A percentile compares a stretch with the other conserved stretches of the same genome.
These are phyloP conservation scores for Scomberomorus guttatus DNA, from an alignment of 2,797 vertebrate genomes.

Conservation along the genomic window DNA sequence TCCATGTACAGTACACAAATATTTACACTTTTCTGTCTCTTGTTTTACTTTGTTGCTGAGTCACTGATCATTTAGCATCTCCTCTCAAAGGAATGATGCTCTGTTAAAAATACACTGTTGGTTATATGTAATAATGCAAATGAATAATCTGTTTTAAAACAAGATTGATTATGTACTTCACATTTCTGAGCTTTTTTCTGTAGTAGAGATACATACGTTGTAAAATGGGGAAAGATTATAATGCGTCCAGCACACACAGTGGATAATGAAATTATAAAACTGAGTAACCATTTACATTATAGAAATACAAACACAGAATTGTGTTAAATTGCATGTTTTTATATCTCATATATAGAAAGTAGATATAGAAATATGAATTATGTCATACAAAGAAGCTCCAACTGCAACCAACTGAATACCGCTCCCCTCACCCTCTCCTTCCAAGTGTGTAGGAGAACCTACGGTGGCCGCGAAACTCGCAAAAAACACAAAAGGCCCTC, in stretches of 20 bases:
- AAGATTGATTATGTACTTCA: too few species aligned
- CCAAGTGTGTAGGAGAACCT: too few species aligned
- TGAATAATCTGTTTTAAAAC: neutral
- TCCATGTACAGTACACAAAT: neutral
- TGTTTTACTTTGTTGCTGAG: neutral
- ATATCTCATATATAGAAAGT: neutral
- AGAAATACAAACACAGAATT: neutral
- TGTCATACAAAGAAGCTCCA: neutral
- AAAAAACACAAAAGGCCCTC: too few species aligned
- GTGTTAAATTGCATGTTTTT: neutral
- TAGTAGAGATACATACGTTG: neutral
- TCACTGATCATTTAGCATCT: neutral
- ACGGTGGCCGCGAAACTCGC: too few species aligned
- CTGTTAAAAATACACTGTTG: neutral
- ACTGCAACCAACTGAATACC: too few species aligned
- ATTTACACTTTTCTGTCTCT: neutral
- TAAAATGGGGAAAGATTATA: neutral
- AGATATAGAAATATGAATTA: neutral
- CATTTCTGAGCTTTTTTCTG: too few species aligned
- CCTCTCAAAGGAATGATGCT: neutral
- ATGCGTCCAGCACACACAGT: neutral
- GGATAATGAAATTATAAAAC: neutral
- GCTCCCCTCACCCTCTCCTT: too few species aligned
- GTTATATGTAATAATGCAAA: neutral
- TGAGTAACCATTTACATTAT: too few species aligned